These are phyloP conservation scores for Rhabdomys dilectus DNA, from an alignment of 2,113 vertebrate species.

Conservation along the genomic window DNA sequence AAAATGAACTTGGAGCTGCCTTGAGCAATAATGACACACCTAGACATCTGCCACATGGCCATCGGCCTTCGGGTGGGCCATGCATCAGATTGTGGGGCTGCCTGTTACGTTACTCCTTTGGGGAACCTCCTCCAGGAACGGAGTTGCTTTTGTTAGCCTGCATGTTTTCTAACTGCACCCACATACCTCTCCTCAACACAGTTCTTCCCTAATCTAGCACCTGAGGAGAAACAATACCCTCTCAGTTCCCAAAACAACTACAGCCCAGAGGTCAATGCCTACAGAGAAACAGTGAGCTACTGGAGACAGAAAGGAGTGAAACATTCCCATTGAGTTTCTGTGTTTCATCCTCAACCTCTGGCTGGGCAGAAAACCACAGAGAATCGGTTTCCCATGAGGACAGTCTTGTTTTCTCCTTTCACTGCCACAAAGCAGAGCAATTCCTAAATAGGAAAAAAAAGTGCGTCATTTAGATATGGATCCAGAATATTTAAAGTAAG, in stretches of 20 bases:
- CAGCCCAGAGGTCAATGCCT: neutral
- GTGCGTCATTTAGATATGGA: neutral
- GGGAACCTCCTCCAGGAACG: neutral
- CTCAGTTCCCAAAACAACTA: neutral
- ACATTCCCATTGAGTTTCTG: neutral
- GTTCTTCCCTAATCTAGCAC: neutral
- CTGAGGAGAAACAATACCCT: neutral
- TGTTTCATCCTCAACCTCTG: neutral
- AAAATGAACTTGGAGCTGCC: constrained; percentile 8
- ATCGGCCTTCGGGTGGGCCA: no score
- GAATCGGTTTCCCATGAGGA: neutral
- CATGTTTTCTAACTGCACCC: neutral
- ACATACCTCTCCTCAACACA: neutral
- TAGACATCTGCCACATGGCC: neutral
- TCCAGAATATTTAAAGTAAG: neutral
- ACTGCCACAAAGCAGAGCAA: neutral
- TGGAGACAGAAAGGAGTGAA: neutral
- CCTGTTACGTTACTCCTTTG: neutral
- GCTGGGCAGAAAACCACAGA: neutral
- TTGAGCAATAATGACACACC: neutral
- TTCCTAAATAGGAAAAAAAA: neutral
- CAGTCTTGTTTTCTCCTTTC: neutral
- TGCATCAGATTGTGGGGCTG: neutral
- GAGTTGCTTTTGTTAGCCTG: neutral
- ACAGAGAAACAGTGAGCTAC: neutral